Base-by-base conservation (phyloP, 2,113 vertebrate species). In the Lasiurus borealis region DNA sequence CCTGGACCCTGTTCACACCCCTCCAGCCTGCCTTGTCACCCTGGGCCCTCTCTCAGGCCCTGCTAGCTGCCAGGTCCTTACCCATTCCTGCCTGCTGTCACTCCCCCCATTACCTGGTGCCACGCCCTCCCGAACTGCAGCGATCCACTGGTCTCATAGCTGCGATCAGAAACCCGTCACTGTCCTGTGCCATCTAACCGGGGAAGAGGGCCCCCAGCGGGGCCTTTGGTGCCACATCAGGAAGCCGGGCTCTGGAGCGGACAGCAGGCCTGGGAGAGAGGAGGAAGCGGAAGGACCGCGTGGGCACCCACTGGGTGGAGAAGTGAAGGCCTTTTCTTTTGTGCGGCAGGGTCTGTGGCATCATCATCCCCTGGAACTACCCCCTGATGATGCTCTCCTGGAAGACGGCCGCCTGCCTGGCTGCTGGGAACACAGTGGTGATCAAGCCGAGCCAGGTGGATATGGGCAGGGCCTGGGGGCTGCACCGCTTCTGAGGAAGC, bases 321-420 rank as follows among this genome's bases (percentile, higher is more conserved):
- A 90, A n/a, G 72, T 1, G 2, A 16, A 82, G 36, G 0, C 6
- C 27, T 8, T 5, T 8, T 6, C 16, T 85, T n/a, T 83, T 15
- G n/a, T 66, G 0, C 0, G 10, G 1, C 95, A 99, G 99, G n/a
- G 99, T 99, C 57, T 99, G 99, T 88, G 99, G 98, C 19, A 99
- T 99, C 1, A 93, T 99, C 86, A 99, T 99, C 97, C 99, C 99
- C 9, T 99, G 99, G 99, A 99, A 99, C 97, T 99, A 99, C 72
- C 99, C 99, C 7, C 97, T 99, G 44, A 99, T 99, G 99, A 99
- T 99, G 99, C 93, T 99, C 87, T 98, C 99, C 66, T 99, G 99
- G 99, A 99, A 99, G 95, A 97, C 98, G 0, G 99, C 99, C 0
- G 99, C 99, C 71, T 99, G 99, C 85, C 98, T 99, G 90, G 98